Percentiles rank a stretch among this genome's conserved stretches.
Evolutionary conservation across 1,140 invertebrate genomes (phyloP).

Genomic region (Ooceraea biroi): DNA sequence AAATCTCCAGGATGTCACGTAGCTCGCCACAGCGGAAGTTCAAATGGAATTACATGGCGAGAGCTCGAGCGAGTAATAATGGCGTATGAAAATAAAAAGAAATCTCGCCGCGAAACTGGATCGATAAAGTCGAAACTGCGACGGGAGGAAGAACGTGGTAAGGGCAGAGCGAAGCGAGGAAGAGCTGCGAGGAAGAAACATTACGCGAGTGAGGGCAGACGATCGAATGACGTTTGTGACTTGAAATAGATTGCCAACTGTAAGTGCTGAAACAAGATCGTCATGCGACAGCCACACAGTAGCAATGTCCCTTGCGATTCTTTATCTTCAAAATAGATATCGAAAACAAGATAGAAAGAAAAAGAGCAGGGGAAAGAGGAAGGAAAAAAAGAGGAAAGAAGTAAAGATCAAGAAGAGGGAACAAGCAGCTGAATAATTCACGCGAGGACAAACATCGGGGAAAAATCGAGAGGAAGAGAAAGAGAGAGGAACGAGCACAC

Average conservation of each 20-base stretch:
- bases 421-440: slow-evolving; percentile 47
- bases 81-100: slow-evolving; percentile 54
- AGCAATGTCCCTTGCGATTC: not conserved
- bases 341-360: not conserved
- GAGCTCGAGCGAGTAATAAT: slow-evolving; percentile 59
- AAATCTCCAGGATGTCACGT: slow-evolving; percentile 65
- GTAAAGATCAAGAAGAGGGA: slow-evolving; percentile 12
- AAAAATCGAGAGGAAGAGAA: slow-evolving; percentile 38
- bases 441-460: slow-evolving; percentile 37
- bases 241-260: not conserved
- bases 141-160: not conserved
- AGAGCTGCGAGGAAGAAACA: slow-evolving; percentile 3
- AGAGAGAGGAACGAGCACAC: slow-evolving; percentile 16
- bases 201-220: not conserved
- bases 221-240: not conserved
- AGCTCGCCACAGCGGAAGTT: slow-evolving; percentile 69
- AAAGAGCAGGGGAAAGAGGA: too few relatives aligned
- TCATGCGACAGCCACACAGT: not conserved
- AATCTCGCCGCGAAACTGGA: slow-evolving; percentile 31
- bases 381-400: not conserved
- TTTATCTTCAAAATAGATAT: not conserved
- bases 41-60: slow-evolving; percentile 55
- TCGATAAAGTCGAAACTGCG: slow-evolving; percentile 53
- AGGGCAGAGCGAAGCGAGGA: slow-evolving; percentile 17
- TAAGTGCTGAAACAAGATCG: not conserved